Evolutionary conservation across 1,140 invertebrate species (phyloP), one percentile per base, ranked within the genome.

Genomic region (Mactra quadrangularis): DNA sequence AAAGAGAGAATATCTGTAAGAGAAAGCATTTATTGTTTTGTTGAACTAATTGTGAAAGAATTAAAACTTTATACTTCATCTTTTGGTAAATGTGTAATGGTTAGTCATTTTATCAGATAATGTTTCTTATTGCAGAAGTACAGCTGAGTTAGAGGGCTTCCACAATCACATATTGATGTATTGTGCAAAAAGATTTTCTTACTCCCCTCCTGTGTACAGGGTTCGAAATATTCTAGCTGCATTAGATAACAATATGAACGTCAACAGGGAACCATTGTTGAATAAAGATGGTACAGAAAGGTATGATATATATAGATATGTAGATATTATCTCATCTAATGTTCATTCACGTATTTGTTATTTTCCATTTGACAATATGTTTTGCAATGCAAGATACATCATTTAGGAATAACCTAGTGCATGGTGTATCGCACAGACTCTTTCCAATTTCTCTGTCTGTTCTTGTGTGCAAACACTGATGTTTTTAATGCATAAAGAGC

Each of bases 211-310:
- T 19, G 79, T 83, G 6, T 76, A 66, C 45, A 62, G 57, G 50
- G 35, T 31, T 4, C 62, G 81, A 41, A 83, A 77, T 33, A n/a
- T n/a, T n/a, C n/a, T n/a, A n/a, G n/a, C n/a, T n/a, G n/a, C n/a
- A n/a, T n/a, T n/a, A n/a, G n/a, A 11, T 35, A 1, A 19, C 77
- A n/a, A 60, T 72, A n/a, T 71, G 72, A 62, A 76, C 50, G 31
- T 57, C 11, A 45, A 60, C 31, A 57, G 72, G 25, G 52, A 1
- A n/a, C n/a, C 47, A 13, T 7, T 47, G 50, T 13, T 19, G 35
- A 77, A 83, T 52, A 77, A 77, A 77, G 64, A 83, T 68, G 82
- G 82, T 17, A 22, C 75, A 25, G 41, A 27, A 29, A 75, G 68
- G 79, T 82, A 71, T 29, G 13, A 41, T 64, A 19, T 31, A 27